phyloP scores from a whole-genome alignment of 2,113 vertebrate genomes.

The Aix galericulata region DNA sequence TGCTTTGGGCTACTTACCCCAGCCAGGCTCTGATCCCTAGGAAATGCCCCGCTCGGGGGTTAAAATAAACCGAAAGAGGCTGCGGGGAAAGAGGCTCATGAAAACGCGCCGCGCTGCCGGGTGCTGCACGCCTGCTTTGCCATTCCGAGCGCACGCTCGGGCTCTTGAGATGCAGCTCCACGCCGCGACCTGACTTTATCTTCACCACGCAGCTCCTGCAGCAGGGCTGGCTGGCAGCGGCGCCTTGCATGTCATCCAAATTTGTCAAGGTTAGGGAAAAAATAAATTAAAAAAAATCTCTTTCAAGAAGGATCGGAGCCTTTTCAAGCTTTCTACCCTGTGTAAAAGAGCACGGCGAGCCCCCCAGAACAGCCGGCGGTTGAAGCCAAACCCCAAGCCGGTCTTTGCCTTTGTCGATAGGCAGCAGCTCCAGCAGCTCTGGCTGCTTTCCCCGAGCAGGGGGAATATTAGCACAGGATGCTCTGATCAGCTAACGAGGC shows the following conservation, averaged over 20 bases:
- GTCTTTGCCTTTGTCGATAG: background rate
- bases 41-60: constrained; percentile 33
- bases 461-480: background rate
- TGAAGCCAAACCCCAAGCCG: background rate
- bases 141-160: background rate
- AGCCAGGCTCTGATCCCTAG: constrained; percentile 53
- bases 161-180: constrained; percentile 47
- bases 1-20: constrained; percentile 46
- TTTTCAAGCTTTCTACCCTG: background rate
- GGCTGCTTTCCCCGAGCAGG: background rate
- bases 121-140: background rate
- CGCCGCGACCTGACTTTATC: constrained; percentile 60
- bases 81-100: background rate
- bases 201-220: constrained; percentile 40
- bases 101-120: background rate
- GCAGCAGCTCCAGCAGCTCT: background rate
- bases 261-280: background rate
- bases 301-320: background rate
- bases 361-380: background rate
- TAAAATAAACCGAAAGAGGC: background rate
- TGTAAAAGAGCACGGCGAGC: background rate
- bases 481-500: background rate
- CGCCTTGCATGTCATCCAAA: background rate
- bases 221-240: background rate
- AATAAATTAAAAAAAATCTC: background rate